A percentile compares a stretch with the other conserved stretches of the same genome.
phyloP scores from a whole-genome alignment of 1,140 invertebrate species.

The Atta cephalotes region DNA sequence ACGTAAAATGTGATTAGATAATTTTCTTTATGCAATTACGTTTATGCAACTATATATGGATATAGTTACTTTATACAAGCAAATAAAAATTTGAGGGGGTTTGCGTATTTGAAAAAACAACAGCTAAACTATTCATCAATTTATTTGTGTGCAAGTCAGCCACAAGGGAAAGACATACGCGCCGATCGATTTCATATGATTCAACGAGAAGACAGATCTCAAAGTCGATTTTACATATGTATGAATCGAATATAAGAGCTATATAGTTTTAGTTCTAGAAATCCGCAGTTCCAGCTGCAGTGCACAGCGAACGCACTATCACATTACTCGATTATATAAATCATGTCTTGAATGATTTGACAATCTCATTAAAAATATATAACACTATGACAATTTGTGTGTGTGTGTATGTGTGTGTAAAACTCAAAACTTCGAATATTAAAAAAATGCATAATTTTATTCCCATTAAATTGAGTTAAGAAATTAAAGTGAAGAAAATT shows the following conservation, averaged over 20 bases:
- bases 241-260: slow-evolving; percentile 53
- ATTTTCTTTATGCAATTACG: too few species aligned
- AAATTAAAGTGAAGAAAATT: background rate
- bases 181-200: slow-evolving; percentile 44
- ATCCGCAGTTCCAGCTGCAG: slow-evolving; percentile 42
- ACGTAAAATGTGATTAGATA: too few species aligned
- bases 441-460: background rate
- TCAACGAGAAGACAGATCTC: slow-evolving; percentile 49
- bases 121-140: slow-evolving; percentile 60
- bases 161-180: slow-evolving; percentile 46
- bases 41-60: too few species aligned
- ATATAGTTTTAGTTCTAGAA: slow-evolving; percentile 47
- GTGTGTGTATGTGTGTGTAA: too few species aligned
- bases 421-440: background rate
- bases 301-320: slow-evolving; percentile 19
- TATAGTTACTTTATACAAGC: background rate
- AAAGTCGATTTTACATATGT: slow-evolving; percentile 49
- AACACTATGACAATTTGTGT: background rate
- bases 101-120: slow-evolving; percentile 12
- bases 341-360: background rate
- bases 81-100: slow-evolving; percentile 10
- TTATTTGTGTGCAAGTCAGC: slow-evolving; percentile 65
- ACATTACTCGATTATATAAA: background rate
- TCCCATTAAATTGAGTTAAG: background rate
- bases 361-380: background rate